phyloP scores from a whole-genome alignment of 1,140 invertebrate genomes.

The Atta texana region DNA sequence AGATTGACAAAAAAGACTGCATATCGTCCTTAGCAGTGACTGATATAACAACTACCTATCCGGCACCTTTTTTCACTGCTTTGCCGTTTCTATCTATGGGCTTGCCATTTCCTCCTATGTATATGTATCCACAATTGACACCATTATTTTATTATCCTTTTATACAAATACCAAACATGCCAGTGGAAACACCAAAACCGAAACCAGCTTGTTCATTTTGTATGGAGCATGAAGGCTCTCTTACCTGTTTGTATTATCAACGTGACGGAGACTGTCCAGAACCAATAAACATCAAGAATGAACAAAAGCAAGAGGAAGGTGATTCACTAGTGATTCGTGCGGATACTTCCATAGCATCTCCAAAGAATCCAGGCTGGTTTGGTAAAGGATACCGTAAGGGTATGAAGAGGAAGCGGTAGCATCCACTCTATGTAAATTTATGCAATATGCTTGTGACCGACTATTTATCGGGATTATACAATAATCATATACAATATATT shows the following conservation, averaged over 20 bases:
- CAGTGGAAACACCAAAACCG: conserved; percentile 77
- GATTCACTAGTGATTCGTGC: conserved; percentile 72
- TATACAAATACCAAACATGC: conserved; percentile 77
- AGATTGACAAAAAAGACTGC: conserved; percentile 73
- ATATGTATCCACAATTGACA: conserved; percentile 83
- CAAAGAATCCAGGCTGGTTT: conserved; percentile 89
- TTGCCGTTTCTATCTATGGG: conserved; percentile 85
- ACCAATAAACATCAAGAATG: conserved; percentile 68
- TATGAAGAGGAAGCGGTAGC: conserved; percentile 87
- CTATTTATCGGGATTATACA: conserved; percentile 42
- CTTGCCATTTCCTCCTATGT: conserved; percentile 84
- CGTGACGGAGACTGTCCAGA: conserved; percentile 74
- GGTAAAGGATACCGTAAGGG: conserved; percentile 88
- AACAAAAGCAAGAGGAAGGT: conserved; percentile 75
- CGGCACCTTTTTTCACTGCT: conserved; percentile 83
- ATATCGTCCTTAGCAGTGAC: conserved; percentile 74
- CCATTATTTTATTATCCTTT: conserved; percentile 84
- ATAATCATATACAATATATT: conserved; percentile 55
- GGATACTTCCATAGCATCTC: conserved; percentile 78
- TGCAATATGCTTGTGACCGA: neutral
- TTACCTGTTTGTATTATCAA: conserved; percentile 84
- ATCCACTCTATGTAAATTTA: conserved; percentile 70
- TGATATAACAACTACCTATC: conserved; percentile 79
- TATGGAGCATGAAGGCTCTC: conserved; percentile 84
- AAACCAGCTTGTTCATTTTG: conserved; percentile 84